phyloP scores from a whole-genome alignment of 2,797 vertebrate genomes.

The Pelodytes ibericus region DNA sequence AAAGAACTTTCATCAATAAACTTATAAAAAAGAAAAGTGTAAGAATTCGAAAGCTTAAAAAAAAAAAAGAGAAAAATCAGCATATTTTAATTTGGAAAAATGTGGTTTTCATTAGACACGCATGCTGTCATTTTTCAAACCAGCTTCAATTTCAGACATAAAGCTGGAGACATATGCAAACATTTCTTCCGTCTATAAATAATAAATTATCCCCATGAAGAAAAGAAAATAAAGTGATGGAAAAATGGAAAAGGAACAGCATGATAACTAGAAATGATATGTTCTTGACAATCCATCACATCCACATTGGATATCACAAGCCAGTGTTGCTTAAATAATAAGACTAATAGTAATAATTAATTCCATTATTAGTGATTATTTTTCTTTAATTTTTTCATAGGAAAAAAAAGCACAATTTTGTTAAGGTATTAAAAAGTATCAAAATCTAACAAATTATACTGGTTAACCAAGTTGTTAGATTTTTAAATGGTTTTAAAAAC shows the following conservation, averaged over 20 bases:
- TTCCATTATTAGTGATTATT: not conserved
- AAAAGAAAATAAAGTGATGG: slow-evolving; percentile 46
- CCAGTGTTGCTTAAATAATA: slow-evolving; percentile 15
- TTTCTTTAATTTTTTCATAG: too few species aligned
- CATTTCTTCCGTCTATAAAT: slow-evolving; percentile 54
- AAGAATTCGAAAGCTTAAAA: not conserved
- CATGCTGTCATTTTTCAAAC: slow-evolving; percentile 54
- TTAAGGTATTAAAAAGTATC: too few species aligned
- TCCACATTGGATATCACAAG: slow-evolving; percentile 34
- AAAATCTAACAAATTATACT: too few species aligned
- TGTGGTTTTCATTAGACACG: slow-evolving; percentile 48
- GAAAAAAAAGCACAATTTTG: too few species aligned
- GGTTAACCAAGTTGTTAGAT: too few species aligned
- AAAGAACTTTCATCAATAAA: not conserved
- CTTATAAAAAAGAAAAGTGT: not conserved
- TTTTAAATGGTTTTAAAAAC: too few species aligned
- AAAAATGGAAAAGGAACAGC: slow-evolving; percentile 34
- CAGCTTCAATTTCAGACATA: slow-evolving; percentile 43
- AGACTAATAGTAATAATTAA: slow-evolving; percentile 16
- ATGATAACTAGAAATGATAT: slow-evolving; percentile 47
- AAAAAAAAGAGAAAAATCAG: slow-evolving; percentile 30
- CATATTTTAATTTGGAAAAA: slow-evolving; percentile 53
- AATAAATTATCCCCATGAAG: slow-evolving; percentile 51
- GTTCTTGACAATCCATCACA: slow-evolving; percentile 46
- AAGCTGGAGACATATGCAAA: slow-evolving; percentile 50